Evolutionary conservation across 1,140 invertebrate genomes (phyloP).

Genomic region (Papilio xuthus): DNA sequence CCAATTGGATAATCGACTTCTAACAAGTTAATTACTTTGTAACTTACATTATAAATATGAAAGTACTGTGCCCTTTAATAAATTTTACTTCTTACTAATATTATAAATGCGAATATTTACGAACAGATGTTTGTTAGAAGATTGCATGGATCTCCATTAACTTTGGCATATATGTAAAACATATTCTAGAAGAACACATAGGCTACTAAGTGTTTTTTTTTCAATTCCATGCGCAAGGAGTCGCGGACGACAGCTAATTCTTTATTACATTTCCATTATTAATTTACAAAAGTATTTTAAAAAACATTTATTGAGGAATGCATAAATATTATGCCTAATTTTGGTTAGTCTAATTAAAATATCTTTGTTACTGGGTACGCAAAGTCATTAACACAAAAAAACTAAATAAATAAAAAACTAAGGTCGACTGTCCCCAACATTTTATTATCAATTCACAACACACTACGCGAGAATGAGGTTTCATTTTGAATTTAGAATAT

Average conservation of each 20-base stretch:
- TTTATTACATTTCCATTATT: no score
- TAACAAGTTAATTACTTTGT: neutral
- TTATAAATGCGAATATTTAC: no score
- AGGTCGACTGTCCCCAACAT: neutral
- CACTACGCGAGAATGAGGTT: neutral
- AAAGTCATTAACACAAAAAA: neutral
- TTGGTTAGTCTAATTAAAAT: neutral
- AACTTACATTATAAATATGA: neutral
- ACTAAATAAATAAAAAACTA: neutral
- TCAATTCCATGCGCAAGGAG: no score
- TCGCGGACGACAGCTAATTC: no score
- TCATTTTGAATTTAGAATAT: neutral
- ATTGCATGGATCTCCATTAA: no score
- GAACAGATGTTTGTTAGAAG: no score
- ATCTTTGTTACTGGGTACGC: neutral
- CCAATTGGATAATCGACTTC: conserved; percentile 19
- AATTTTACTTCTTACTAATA: neutral
- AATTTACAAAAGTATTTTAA: no score
- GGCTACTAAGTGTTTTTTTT: no score
- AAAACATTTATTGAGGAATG: no score
- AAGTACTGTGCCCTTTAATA: neutral
- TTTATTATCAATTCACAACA: neutral
- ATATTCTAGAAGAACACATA: no score
- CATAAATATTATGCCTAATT: neutral
- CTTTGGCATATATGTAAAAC: no score